Percentiles rank a stretch among this genome's conserved stretches.
Evolutionary conservation across 1,140 invertebrate species (phyloP).

Genomic region (Lepidurus couesii): DNA sequence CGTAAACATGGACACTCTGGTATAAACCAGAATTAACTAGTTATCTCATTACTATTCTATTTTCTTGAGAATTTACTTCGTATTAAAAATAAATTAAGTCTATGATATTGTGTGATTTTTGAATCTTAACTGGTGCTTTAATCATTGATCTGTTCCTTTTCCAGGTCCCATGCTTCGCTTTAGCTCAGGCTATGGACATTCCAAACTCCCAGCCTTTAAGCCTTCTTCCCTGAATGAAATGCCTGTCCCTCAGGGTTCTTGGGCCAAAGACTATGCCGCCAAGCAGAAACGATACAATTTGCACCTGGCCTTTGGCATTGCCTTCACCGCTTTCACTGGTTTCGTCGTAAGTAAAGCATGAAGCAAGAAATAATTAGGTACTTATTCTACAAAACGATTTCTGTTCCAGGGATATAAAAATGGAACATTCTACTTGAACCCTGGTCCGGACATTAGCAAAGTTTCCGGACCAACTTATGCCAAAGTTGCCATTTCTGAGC

Average conservation of each 20-base stretch:
- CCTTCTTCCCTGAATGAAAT: conserved; percentile 61
- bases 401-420: conserved; percentile 22
- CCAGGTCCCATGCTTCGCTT: background rate
- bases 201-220: conserved; percentile 35
- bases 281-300: conserved; percentile 61
- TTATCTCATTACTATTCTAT: too few relatives aligned
- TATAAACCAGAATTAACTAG: too few relatives aligned
- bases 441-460: conserved; percentile 7
- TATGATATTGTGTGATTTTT: background rate
- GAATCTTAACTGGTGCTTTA: background rate
- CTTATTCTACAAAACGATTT: background rate
- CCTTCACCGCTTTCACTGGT: conserved; percentile 52
- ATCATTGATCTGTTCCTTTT: background rate
- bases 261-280: conserved; percentile 59
- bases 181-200: conserved; percentile 30
- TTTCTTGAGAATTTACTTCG: too few relatives aligned
- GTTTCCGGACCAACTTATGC: conserved; percentile 8
- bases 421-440: conserved; percentile 25
- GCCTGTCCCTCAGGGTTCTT: conserved; percentile 63
- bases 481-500: background rate
- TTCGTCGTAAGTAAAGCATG: conserved; percentile 51
- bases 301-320: conserved; percentile 56
- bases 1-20: too few relatives aligned
- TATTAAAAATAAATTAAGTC: too few relatives aligned
- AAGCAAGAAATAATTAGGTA: background rate